Evolutionary conservation across 2,113 vertebrate species (phyloP), one percentile per base, ranked within the genome.

Genomic region (Gadus macrocephalus): DNA sequence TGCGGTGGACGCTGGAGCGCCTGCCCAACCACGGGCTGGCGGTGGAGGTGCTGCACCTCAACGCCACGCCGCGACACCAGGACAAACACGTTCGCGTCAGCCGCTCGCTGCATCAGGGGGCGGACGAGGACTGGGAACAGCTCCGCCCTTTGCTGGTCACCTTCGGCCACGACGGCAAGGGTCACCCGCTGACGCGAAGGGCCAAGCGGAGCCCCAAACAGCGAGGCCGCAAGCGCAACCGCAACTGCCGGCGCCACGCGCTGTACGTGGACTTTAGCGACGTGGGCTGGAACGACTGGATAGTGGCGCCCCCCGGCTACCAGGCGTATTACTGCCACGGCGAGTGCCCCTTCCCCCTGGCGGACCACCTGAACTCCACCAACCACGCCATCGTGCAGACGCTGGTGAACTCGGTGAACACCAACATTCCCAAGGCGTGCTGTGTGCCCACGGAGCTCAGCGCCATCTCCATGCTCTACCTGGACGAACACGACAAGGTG

Each of bases 351-450:
- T 99, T 99, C 86, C 97, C 97, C 55, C 89, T 98, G 93, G 94
- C 96, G 8, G 96, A 98, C 83, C 97, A 99, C 86, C 94, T 98
- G 89, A 99, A 98, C 93, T 97, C 96, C 65, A 99, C 96, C 49
- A 99, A 98, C 88, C 97, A 99, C 0, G 96, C 96, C 90, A 98
- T 98, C 70, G 96, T 98, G 88, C 96, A 99, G 90, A 99, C 97
- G 80, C 91, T 99, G 90, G 97, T 98, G 83, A 98, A 99, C 92
- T 98, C 97, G 1, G 95, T 99, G 72, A 99, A 98, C 89, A 94
- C 93, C 89, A 98, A 95, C 86, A 98, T 99, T 85, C 96, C 97
- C 84, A 97, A 96, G 89, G 96, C 96, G 78, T 99, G 96, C 91
- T 98, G 96, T 31, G 95, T 98, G 74, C 97, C 96, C 89, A 99